These are phyloP conservation scores for Tapirus indicus DNA, from an alignment of 2,797 vertebrate genomes.

Conservation along the genomic window DNA sequence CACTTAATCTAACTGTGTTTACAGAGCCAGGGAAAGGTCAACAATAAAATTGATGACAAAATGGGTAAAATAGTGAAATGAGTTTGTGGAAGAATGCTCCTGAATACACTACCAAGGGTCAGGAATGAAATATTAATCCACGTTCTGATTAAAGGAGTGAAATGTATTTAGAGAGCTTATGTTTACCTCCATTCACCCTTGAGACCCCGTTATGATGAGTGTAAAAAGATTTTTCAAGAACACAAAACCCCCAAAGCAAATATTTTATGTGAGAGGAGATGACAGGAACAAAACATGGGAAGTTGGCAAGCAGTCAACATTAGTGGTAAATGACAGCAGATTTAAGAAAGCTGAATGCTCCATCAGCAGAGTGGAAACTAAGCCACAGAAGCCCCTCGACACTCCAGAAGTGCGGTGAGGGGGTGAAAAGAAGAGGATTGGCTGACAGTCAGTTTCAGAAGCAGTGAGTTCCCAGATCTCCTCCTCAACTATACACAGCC, in stretches of 20 bases:
- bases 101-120: neutral
- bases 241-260: neutral
- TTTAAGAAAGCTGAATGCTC: neutral
- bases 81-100: neutral
- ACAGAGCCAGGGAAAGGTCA: neutral
- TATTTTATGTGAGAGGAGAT: neutral
- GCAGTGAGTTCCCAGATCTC: neutral
- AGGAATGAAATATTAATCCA: neutral
- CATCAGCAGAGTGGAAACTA: neutral
- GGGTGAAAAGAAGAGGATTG: neutral
- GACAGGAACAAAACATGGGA: neutral
- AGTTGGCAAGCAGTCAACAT: neutral
- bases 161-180: neutral
- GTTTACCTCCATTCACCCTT: neutral
- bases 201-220: neutral
- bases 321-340: neutral
- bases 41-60: neutral
- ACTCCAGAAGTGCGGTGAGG: neutral
- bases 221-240: neutral
- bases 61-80: neutral
- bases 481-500: neutral
- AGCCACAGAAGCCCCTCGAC: neutral
- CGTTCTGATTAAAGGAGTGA: neutral
- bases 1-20: neutral
- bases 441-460: neutral